phyloP scores from a whole-genome alignment of 2,888 invertebrate species.

The Cryptops parisi region DNA sequence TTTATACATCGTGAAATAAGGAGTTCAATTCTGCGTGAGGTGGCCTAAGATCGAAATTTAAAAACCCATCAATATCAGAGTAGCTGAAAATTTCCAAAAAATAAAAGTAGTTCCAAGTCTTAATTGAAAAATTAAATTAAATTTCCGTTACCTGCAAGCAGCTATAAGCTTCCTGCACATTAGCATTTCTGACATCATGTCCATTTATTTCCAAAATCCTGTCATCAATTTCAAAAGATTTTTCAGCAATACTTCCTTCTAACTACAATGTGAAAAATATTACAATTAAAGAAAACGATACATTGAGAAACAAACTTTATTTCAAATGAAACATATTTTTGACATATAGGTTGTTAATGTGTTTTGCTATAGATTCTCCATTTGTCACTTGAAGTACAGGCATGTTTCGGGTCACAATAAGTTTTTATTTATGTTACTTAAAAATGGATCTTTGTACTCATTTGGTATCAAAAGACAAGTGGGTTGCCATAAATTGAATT shows the following conservation, averaged over 20 bases:
- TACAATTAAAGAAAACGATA: not conserved
- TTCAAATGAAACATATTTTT: too few species aligned
- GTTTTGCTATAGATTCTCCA: too few species aligned
- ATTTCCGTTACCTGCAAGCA: not conserved
- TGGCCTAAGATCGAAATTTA: not conserved
- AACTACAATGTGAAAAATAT: not conserved
- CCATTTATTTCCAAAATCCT: not conserved
- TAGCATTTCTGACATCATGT: not conserved
- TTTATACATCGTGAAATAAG: not conserved
- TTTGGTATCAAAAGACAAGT: too few species aligned
- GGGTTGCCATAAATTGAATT: too few species aligned
- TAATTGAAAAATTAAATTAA: too few species aligned
- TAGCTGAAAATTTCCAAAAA: too few species aligned
- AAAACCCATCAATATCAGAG: not conserved
- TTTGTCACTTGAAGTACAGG: too few species aligned
- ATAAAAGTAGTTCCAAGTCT: too few species aligned
- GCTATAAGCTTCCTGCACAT: not conserved
- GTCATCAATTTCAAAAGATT: not conserved
- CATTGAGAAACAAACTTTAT: not conserved
- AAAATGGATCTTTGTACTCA: too few species aligned
- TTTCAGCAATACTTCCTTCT: not conserved
- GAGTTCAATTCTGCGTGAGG: not conserved
- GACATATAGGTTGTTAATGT: too few species aligned
- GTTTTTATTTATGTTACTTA: too few species aligned
- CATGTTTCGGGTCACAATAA: too few species aligned